Percentiles rank a stretch among this genome's conserved stretches.
These are phyloP conservation scores for Cataglyphis rosenhaueri DNA, from an alignment of 2,888 invertebrate species.

Conservation along the genomic window DNA sequence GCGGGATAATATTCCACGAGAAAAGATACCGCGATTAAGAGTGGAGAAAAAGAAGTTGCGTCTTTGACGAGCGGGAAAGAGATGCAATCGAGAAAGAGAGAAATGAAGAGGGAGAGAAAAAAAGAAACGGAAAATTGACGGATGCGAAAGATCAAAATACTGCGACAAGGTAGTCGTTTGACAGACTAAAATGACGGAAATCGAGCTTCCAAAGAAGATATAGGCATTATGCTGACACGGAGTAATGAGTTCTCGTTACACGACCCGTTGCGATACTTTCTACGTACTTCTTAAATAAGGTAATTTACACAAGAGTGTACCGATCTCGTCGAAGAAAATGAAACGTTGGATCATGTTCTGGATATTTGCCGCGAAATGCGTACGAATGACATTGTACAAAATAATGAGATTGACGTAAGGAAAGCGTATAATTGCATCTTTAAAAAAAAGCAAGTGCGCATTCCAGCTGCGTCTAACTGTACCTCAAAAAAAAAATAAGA, in stretches of 20 bases:
- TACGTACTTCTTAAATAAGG: conserved; percentile 31
- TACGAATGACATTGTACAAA: conserved; percentile 13
- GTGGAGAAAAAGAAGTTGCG: conserved; percentile 46
- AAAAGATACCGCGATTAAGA: conserved; percentile 71
- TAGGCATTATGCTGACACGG: conserved; percentile 13
- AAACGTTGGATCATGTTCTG: conserved; percentile 14
- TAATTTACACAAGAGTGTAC: conserved; percentile 17
- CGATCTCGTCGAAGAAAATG: conserved; percentile 13
- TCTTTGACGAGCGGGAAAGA: conserved; percentile 62
- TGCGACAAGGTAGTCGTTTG: conserved; percentile 31
- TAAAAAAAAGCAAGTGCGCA: not conserved
- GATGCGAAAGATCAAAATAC: conserved; percentile 31
- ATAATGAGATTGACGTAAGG: conserved; percentile 17
- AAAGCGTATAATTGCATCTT: conserved; percentile 8
- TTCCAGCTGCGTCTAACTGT: not conserved
- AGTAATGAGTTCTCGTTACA: conserved; percentile 39
- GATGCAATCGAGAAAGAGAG: conserved; percentile 15
- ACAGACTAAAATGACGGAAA: conserved; percentile 21
- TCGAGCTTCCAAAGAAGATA: conserved; percentile 12
- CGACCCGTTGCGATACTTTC: conserved; percentile 12
- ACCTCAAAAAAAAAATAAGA: not conserved
- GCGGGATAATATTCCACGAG: conserved; percentile 65
- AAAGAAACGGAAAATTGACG: conserved; percentile 30
- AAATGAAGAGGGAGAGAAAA: not conserved
- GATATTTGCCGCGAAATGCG: conserved; percentile 17